Conservation (phyloP, 2,797 vertebrate species). For the Syndactyla subalaris region DNA sequence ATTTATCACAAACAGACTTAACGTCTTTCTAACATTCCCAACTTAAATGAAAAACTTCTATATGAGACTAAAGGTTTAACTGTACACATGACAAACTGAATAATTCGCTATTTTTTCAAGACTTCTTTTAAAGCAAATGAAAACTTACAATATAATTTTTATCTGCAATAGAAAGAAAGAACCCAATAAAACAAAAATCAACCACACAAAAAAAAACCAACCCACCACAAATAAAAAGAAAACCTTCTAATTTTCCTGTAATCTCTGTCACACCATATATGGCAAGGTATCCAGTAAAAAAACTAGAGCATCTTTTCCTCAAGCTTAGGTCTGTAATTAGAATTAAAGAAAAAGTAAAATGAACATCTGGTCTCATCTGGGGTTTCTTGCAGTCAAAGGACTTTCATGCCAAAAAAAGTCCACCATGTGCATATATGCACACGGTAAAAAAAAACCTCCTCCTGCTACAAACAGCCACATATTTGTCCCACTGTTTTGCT, state of each 20-base stretch:
- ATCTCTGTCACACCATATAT: not conserved
- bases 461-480: not conserved
- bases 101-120: not conserved
- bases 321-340: not conserved
- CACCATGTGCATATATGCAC: accelerated
- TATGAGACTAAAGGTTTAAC: not conserved
- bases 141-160: not conserved
- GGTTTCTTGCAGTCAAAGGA: not conserved
- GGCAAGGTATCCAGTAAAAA: not conserved
- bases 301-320: not conserved
- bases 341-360: not conserved
- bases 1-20: not conserved
- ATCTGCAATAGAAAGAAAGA: not conserved
- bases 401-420: not conserved
- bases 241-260: not conserved
- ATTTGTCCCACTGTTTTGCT: not conserved
- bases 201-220: too few species aligned
- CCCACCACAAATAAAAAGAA: too few species aligned
- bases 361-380: not conserved
- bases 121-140: not conserved
- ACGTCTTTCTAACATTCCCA: not conserved
- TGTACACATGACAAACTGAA: not conserved
- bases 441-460: accelerated
- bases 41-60: not conserved
- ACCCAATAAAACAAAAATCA: not conserved